phyloP scores from a whole-genome alignment of 2,113 vertebrate genomes.

The Notarius quadriscutis region DNA sequence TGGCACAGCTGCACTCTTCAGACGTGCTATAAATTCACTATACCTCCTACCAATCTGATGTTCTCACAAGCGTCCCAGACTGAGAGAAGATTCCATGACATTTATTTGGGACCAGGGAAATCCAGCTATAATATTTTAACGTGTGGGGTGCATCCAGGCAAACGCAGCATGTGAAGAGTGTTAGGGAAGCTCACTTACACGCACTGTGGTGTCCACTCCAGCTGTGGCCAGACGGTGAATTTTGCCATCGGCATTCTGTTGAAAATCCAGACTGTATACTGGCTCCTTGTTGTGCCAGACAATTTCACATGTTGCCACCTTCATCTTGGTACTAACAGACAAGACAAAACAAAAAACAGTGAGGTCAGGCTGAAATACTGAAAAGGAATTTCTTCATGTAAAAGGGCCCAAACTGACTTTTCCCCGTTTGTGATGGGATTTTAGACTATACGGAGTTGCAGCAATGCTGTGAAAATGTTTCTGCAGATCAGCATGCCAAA shows the following conservation, averaged over 20 bases:
- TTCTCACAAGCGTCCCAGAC: neutral
- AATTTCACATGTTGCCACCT: constrained; percentile 95
- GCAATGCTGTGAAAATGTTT: neutral
- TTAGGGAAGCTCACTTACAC: constrained; percentile 72
- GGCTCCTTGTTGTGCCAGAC: constrained; percentile 98
- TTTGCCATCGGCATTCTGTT: constrained; percentile 77
- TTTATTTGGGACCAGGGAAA: neutral
- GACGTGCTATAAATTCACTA: neutral
- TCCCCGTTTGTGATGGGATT: neutral
- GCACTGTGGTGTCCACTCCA: constrained; percentile 89
- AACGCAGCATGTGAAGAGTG: neutral
- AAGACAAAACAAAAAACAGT: neutral
- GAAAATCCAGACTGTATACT: constrained; percentile 95
- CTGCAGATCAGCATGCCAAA: neutral
- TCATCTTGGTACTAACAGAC: constrained; percentile 74
- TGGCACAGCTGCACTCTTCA: neutral
- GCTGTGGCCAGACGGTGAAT: constrained; percentile 87
- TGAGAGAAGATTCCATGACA: neutral
- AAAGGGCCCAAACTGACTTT: neutral
- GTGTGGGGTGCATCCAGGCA: neutral
- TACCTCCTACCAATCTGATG: neutral
- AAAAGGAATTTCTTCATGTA: neutral
- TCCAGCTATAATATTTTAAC: neutral
- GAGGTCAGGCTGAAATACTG: neutral
- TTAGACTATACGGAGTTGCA: neutral